Percentiles rank a stretch among this genome's conserved stretches.
Evolutionary conservation across 2,113 vertebrate species (phyloP).

Genomic region (Phrynosoma blainvillii): DNA sequence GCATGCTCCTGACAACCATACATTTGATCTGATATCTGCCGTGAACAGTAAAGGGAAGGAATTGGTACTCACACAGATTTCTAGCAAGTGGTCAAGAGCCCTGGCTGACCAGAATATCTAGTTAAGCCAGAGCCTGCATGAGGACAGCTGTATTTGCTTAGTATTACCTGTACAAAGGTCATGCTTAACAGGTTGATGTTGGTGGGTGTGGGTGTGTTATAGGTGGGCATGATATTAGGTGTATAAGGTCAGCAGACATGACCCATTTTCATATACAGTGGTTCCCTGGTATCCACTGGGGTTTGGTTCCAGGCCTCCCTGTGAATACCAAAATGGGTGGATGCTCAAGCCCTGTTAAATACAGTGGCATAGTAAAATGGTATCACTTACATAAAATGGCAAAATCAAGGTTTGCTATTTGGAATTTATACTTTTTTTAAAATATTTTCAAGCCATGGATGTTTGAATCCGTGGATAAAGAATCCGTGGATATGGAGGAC

Average conservation of each 20-base stretch:
- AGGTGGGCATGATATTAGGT: background rate
- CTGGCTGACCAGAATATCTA: background rate
- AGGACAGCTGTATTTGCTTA: background rate
- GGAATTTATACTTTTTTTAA: too few species aligned
- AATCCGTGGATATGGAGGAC: too few species aligned
- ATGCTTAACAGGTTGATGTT: background rate
- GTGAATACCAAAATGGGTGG: too few species aligned
- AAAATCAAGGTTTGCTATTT: too few species aligned
- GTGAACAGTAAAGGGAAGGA: background rate
- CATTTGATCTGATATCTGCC: background rate
- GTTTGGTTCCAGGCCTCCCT: too few species aligned
- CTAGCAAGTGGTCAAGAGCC: background rate
- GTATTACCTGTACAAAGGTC: background rate
- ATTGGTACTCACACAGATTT: background rate
- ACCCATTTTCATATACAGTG: background rate
- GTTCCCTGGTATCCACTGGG: too few species aligned
- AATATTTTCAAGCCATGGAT: too few species aligned
- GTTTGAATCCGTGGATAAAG: too few species aligned
- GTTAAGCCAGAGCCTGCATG: background rate
- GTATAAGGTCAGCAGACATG: background rate
- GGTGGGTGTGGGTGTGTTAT: too few species aligned
- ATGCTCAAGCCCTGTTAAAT: too few species aligned
- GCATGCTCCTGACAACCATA: background rate
- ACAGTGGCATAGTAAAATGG: too few species aligned
- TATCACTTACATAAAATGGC: too few species aligned